Evolutionary conservation across 2,113 vertebrate genomes (phyloP), one percentile per base, ranked within the genome.

Genomic region (Ranitomeya imitator): DNA sequence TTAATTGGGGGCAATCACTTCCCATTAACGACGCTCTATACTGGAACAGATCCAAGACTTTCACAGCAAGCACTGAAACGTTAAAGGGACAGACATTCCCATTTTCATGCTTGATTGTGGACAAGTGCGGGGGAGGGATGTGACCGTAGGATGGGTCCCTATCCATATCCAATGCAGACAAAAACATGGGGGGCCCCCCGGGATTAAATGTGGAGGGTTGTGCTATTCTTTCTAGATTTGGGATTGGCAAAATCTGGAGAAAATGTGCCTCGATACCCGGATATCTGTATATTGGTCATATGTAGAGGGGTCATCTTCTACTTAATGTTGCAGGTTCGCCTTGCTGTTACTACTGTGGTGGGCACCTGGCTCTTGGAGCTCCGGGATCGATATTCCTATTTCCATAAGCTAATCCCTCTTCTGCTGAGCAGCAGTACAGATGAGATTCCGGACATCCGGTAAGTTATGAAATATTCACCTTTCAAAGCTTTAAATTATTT

Each of bases 301-400:
- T 45, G 5, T 45, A 45, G 37, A 3, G 37, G 3, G 37, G 37
- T 61, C 18, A 6, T 79, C 52, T n/a, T 79, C 19, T n/a, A 18
- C 60, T 54, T 1, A 45, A 31, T 31, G 73, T 71, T 65, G 1
- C 86, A 99, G 98, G 98, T 99, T 51, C 96, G 98, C 5, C 97
- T 95, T 0, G 93, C 96, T 0, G 96, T 99, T 54, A 96, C 96
- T 7, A 11, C 89, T 0, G 96, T 97, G 8, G 92, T 97, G 4
- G 98, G 97, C 3, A 92, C 94, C 45, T 99, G 98, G 98, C 93
- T 99, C 52, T 93, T 99, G 89, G 91, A 93, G 60, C 92, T 99
- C 87, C 94, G 92, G 18, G 98, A 99, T 90, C 94, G 98, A 90
- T 99, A 99, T 26, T 99, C 98, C 0, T 98, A 96, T 92, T 98